Base-by-base conservation (phyloP, 23 tunicate genomes). In the Halocynthia roretzi region DNA sequence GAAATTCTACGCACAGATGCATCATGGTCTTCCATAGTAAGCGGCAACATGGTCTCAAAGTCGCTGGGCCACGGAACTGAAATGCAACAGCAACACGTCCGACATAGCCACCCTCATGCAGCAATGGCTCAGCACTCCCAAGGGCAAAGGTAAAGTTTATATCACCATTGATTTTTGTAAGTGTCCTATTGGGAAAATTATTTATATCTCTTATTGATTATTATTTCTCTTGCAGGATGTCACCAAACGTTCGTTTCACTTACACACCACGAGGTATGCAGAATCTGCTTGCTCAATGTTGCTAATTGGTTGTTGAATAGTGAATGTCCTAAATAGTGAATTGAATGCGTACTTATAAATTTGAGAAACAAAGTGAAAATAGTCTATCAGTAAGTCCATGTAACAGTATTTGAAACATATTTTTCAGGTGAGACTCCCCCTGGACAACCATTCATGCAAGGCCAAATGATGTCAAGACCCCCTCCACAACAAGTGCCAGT, bases 401-500 rank as follows among this genome's bases (percentile, higher is more conserved):
- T 20, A 65, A 9, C 70, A 6, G 19, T 48, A 65, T 9, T 20
- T 65, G 70, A 40, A 40, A 11, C 22, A 6, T 48, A 65, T 65
- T 40, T 31, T 31, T 10, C 22, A 15, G 48, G 48, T 48, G 19
- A 65, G 70, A 15, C 48, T 65, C 19, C 70, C 22, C 19, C 70
- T 48, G 22, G 31, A 0, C 19, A 65, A 9, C 19, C 70, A 65
- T 48, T 20, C 63, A 74, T 74, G 78, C 78, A 10, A 8, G 64
- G 63, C 31, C 78, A 74, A 54, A 74, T 74, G 78, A 15, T 54
- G 19, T 64, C 78, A 5, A 52, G 62, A 18, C 64, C 22, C 1
- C 78, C 55, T 22, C 50, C 50, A 8, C 78, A 40, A 74, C 63
- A 54, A 54, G 50, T 21, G 19, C 31, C 23, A 14, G 78, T 53